Conservation (phyloP, 2,888 invertebrate species). For the Aradus depressus region DNA sequence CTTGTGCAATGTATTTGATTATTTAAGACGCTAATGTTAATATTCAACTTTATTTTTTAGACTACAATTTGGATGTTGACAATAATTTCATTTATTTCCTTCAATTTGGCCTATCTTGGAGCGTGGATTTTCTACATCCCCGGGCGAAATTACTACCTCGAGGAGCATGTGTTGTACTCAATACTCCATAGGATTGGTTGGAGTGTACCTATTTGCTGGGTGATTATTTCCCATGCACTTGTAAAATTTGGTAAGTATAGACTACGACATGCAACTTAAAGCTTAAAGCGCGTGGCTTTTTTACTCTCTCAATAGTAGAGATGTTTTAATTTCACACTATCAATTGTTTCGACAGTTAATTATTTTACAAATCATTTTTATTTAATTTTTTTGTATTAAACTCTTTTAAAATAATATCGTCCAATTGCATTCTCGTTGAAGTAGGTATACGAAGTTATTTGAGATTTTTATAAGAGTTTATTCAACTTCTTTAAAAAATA, state of each 20-base stretch:
- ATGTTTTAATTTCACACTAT: no score
- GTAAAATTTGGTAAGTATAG: slow-evolving; percentile 35
- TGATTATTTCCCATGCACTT: slow-evolving; percentile 35
- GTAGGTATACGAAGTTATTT: no score
- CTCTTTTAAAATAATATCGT: no score
- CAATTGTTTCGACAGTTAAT: no score
- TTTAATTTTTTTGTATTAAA: no score
- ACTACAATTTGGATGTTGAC: slow-evolving; percentile 13
- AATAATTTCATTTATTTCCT: slow-evolving; percentile 4
- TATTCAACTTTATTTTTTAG: slow-evolving; percentile 1
- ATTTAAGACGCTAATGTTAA: no score
- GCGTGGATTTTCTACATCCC: slow-evolving; percentile 35
- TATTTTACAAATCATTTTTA: no score
- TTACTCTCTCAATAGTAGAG: no score
- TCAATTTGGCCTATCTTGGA: slow-evolving; percentile 29
- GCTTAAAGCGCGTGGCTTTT: neutral
- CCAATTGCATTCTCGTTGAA: no score
- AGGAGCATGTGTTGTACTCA: slow-evolving; percentile 34
- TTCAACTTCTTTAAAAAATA: no score
- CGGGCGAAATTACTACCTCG: slow-evolving; percentile 30
- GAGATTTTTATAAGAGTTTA: no score
- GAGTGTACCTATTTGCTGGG: slow-evolving; percentile 35
- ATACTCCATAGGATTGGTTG: slow-evolving; percentile 35
- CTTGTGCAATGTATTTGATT: no score
- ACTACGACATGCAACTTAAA: neutral